These are phyloP conservation scores for Eilema sororculum DNA, from an alignment of 2,888 invertebrate species.

Conservation along the genomic window DNA sequence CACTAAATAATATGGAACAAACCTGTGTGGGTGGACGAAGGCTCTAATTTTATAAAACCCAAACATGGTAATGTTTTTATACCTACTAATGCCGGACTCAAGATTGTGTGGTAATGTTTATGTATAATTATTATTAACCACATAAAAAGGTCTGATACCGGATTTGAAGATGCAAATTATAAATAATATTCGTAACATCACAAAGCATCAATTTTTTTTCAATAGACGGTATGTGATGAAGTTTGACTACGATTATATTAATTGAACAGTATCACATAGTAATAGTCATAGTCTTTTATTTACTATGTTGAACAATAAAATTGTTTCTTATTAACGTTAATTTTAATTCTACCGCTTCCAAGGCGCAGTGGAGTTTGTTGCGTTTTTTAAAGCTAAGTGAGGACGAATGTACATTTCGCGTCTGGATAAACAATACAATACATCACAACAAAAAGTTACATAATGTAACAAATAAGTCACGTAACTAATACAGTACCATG, in stretches of 20 bases:
- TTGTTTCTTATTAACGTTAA: too few species aligned
- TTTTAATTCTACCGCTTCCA: too few species aligned
- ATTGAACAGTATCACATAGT: not conserved
- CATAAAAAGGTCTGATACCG: conserved; percentile 35
- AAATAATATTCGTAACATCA: not conserved
- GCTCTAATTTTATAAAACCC: not conserved
- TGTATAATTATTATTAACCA: conserved; percentile 24
- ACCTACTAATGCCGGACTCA: conserved; percentile 32
- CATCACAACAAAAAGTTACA: too few species aligned
- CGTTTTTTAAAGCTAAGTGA: too few species aligned
- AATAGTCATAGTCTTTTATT: too few species aligned
- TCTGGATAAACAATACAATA: too few species aligned
- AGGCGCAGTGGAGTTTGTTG: too few species aligned
- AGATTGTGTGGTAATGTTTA: conserved; percentile 26
- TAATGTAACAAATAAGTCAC: too few species aligned
- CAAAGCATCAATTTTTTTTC: not conserved
- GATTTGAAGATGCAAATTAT: conserved; percentile 31
- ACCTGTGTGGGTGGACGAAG: conserved; percentile 9
- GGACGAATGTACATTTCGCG: too few species aligned
- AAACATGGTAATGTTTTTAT: conserved; percentile 23
- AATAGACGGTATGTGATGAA: not conserved
- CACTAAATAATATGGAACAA: not conserved
- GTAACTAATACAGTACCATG: too few species aligned
- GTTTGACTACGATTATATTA: not conserved
- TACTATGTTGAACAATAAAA: too few species aligned